Evolutionary conservation across 2,113 vertebrate species (phyloP).

Genomic region (Aplodontia rufa): DNA sequence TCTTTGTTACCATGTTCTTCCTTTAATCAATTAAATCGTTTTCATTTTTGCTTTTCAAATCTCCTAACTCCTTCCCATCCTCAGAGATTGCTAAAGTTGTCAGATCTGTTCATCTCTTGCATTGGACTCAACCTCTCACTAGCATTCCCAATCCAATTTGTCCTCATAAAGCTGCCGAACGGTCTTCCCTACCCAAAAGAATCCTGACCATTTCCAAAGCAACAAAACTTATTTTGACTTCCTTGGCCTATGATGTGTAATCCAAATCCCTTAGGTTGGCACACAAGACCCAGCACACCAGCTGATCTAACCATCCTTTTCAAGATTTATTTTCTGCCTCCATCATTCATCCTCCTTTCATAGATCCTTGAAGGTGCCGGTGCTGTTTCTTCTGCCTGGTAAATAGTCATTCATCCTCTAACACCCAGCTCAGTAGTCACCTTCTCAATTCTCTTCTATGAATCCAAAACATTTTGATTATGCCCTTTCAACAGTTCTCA

Average conservation of each 20-base stretch:
- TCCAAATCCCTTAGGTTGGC: background rate
- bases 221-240: background rate
- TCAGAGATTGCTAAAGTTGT: background rate
- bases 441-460: background rate
- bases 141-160: background rate
- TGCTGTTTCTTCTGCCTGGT: background rate
- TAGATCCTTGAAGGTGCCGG: background rate
- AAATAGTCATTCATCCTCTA: constrained; percentile 47
- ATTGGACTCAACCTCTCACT: background rate
- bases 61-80: background rate
- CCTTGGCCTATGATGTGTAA: background rate
- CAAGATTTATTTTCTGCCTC: constrained; percentile 43
- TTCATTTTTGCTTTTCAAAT: background rate
- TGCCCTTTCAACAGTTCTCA: constrained; percentile 38
- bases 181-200: background rate
- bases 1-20: background rate
- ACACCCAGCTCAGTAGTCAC: constrained; percentile 11
- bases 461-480: constrained; percentile 36
- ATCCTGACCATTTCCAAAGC: background rate
- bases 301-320: background rate
- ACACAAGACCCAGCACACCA: background rate
- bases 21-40: background rate
- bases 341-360: constrained; percentile 5
- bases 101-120: background rate
- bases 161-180: background rate